A percentile compares a stretch with the other conserved stretches of the same genome.
phyloP scores from a whole-genome alignment of 2,113 vertebrate genomes.

The Gasterosteus aculeatus region DNA sequence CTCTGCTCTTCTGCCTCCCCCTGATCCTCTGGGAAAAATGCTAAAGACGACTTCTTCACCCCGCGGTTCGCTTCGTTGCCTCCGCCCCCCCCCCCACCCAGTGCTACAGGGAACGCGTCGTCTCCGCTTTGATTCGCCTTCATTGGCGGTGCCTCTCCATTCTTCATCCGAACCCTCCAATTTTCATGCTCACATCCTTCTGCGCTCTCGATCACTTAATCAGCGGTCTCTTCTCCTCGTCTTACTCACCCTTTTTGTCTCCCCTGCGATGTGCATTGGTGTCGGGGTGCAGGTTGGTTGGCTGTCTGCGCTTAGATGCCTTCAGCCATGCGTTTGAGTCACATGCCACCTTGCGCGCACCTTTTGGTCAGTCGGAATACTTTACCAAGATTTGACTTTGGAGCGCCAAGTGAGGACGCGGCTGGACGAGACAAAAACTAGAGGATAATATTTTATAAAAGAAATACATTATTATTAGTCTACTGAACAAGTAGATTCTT shows the following conservation, averaged over 20 bases:
- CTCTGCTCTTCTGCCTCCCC: conserved; percentile 33
- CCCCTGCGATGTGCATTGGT: conserved; percentile 21
- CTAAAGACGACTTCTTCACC: conserved; percentile 33
- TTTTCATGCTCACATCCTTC: conserved; percentile 52
- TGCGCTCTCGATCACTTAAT: conserved; percentile 53
- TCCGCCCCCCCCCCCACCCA: conserved; percentile 43
- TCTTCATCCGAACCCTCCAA: conserved; percentile 44
- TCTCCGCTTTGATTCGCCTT: conserved; percentile 54
- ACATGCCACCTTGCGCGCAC: background rate
- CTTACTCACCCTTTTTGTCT: conserved; percentile 30
- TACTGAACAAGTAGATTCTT: too few relatives aligned
- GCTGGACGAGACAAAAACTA: too few relatives aligned
- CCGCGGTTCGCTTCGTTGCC: conserved; percentile 21
- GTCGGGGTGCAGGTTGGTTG: conserved; percentile 6
- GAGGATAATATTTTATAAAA: too few relatives aligned
- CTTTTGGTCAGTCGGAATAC: background rate
- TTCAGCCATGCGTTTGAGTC: background rate
- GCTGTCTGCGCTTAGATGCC: background rate
- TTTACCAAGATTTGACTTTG: background rate
- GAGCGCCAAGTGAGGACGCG: background rate
- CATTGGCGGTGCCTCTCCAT: conserved; percentile 40
- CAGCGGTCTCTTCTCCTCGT: conserved; percentile 48
- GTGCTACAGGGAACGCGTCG: conserved; percentile 42
- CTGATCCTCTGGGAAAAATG: conserved; percentile 49
- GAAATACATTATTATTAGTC: too few relatives aligned